A percentile compares a stretch with the other conserved stretches of the same genome.
phyloP scores from a whole-genome alignment of 2,797 vertebrate species.

The Pelodytes ibericus region DNA sequence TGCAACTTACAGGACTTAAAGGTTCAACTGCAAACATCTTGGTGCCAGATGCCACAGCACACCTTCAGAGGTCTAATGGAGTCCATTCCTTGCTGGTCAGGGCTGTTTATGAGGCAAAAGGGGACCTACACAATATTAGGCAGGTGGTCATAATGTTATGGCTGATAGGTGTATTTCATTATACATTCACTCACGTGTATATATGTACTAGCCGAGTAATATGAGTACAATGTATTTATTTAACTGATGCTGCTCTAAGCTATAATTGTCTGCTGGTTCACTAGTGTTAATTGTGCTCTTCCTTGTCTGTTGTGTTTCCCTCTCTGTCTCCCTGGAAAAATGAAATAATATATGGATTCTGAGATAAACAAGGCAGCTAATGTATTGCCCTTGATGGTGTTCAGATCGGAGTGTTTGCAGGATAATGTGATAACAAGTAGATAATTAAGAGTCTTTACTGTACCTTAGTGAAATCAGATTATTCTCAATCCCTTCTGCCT shows the following conservation, averaged over 20 bases:
- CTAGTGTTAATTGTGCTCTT: slow-evolving; percentile 63
- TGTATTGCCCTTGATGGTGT: slow-evolving; percentile 75
- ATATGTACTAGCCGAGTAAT: no score
- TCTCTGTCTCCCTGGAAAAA: slow-evolving; percentile 56
- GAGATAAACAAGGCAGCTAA: slow-evolving; percentile 70
- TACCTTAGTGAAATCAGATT: slow-evolving; percentile 66
- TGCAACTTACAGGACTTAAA: no score
- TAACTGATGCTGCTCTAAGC: slow-evolving; percentile 61
- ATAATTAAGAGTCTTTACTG: slow-evolving; percentile 63
- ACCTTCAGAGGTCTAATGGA: no score
- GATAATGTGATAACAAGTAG: slow-evolving; percentile 66
- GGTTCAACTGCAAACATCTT: no score
- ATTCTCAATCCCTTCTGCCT: slow-evolving; percentile 13
- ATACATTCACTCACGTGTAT: no score
- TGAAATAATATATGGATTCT: slow-evolving; percentile 67
- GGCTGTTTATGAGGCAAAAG: no score
- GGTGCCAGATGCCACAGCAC: no score
- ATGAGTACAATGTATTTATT: no score
- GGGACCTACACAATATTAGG: no score
- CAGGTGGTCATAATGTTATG: no score
- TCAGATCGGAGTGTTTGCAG: slow-evolving; percentile 67
- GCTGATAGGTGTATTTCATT: no score
- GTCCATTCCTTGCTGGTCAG: no score
- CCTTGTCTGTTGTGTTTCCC: slow-evolving; percentile 59
- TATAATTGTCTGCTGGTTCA: slow-evolving; percentile 64